phyloP scores from a whole-genome alignment of 2,113 vertebrate genomes.

The Odobenus rosmarus region DNA sequence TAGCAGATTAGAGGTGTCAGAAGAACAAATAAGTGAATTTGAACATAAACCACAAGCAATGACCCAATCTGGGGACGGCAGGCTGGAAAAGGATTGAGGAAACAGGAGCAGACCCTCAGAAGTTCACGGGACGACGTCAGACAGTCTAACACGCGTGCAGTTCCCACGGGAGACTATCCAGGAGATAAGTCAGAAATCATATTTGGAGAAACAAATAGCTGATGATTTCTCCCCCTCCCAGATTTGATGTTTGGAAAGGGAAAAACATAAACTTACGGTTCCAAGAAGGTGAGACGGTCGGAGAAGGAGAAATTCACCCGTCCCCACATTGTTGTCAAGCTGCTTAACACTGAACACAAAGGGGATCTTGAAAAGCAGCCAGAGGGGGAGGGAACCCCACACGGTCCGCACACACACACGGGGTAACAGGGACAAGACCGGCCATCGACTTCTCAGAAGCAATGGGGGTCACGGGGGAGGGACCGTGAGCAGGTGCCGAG shows the following conservation, averaged over 20 bases:
- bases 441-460: not conserved
- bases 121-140: not conserved
- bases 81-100: not conserved
- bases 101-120: not conserved
- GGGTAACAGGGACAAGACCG: not conserved
- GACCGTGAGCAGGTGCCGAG: not conserved
- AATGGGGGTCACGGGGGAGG: not conserved
- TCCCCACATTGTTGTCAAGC: not conserved
- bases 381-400: not conserved
- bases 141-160: fast-evolving
- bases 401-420: not conserved
- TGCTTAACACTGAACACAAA: not conserved
- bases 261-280: not conserved
- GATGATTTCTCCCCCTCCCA: not conserved
- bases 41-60: not conserved
- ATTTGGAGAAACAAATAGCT: not conserved
- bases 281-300: not conserved
- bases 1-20: not conserved
- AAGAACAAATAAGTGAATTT: not conserved
- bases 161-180: not conserved
- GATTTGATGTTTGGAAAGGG: not conserved
- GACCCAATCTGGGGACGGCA: not conserved
- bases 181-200: not conserved
- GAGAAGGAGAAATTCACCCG: not conserved
- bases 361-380: not conserved